Percentiles rank a stretch among this genome's conserved stretches.
Conservation (phyloP, 2,888 invertebrate species). For the Tenthredo mesomela region DNA sequence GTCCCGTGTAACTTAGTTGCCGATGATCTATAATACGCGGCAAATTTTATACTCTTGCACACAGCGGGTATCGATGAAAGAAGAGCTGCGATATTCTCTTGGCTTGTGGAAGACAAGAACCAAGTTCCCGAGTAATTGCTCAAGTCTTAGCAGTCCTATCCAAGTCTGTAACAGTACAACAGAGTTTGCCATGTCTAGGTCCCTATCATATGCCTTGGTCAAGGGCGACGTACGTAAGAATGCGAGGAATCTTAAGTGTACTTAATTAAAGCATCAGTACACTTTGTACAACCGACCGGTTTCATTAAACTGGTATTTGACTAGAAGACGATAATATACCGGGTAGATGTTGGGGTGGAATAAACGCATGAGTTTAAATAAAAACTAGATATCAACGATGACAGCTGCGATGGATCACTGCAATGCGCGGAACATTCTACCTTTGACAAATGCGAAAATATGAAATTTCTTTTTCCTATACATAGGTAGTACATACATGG, state of each 20-base stretch:
- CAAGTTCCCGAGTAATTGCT: conserved; percentile 50
- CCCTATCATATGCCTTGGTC: not conserved
- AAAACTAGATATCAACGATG: conserved; percentile 17
- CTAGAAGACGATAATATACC: conserved; percentile 45
- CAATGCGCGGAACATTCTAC: not conserved
- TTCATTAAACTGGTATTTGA: conserved; percentile 58
- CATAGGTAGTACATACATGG: too few species aligned
- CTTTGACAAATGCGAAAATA: conserved; percentile 44
- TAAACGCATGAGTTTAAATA: not conserved
- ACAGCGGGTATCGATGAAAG: not conserved
- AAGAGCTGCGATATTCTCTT: conserved; percentile 12
- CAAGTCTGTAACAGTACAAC: conserved; percentile 6
- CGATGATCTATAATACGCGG: not conserved
- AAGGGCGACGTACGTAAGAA: conserved; percentile 26
- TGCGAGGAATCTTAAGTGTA: conserved; percentile 63
- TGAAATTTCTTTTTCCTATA: conserved; percentile 7
- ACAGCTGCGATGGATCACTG: conserved; percentile 46
- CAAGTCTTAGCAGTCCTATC: conserved; percentile 17
- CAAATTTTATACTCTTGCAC: not conserved
- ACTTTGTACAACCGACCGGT: conserved; percentile 62
- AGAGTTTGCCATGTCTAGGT: conserved; percentile 9
- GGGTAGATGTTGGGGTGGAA: not conserved
- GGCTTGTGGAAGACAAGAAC: not conserved
- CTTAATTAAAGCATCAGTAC: conserved; percentile 68
- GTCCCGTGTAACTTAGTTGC: not conserved